phyloP scores from a whole-genome alignment of 2,113 vertebrate species.

The Lophotis ruficrista region DNA sequence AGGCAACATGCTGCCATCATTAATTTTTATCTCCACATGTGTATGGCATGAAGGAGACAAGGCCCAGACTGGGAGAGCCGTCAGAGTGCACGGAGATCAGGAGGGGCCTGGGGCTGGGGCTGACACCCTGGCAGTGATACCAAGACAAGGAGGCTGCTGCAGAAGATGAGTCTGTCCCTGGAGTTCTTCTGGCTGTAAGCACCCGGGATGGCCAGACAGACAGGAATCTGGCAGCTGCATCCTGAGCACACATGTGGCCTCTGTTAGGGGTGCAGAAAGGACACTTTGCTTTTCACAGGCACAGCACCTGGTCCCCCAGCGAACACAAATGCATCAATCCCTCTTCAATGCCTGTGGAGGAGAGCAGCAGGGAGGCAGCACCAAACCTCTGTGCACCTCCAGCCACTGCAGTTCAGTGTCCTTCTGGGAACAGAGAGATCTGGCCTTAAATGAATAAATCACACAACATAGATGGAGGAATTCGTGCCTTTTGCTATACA shows the following conservation, averaged over 20 bases:
- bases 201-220: neutral
- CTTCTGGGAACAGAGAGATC: neutral
- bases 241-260: neutral
- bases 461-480: neutral
- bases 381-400: neutral
- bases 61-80: rapidly evolving
- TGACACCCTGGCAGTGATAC: neutral
- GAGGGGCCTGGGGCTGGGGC: neutral
- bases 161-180: rapidly evolving
- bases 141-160: neutral
- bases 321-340: neutral
- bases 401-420: neutral
- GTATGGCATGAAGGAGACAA: rapidly evolving
- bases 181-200: neutral
- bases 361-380: neutral
- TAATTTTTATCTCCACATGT: rapidly evolving
- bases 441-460: neutral
- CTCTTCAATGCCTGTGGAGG: rapidly evolving
- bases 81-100: neutral
- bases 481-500: neutral
- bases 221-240: neutral
- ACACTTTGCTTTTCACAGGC: neutral
- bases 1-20: neutral
- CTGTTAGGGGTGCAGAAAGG: neutral
- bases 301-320: rapidly evolving